Evolutionary conservation across 1,140 invertebrate species (phyloP), one percentile per base, ranked within the genome.

Genomic region (Pogonus chalceus): DNA sequence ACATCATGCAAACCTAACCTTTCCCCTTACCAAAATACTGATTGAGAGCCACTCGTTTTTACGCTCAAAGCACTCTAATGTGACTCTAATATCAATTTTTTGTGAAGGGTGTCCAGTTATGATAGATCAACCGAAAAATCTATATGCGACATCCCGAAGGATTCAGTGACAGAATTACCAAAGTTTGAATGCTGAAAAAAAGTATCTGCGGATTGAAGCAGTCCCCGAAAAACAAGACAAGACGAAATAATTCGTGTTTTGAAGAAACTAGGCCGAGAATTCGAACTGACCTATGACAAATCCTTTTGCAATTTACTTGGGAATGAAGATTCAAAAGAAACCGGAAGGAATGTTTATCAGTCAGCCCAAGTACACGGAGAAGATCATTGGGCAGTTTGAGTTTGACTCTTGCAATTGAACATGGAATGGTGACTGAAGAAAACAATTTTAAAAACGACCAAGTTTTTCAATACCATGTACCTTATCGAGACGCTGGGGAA

Each of bases 401-500:
- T 58, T 63, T 55, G 55, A 60, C 16, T 14, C 35, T 1, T 9
- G 21, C 2, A 61, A 58, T 58, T 16, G 59, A 59, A 46, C 22
- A 23, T 35, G 56, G 52, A 51, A 58, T 61, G 53, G 10, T 54
- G 7, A 60, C 49, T 48, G 55, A 20, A 49, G 49, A 50, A 23
- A 31, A 51, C 49, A 54, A 55, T 51, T 43, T 16, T 22, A 35
- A 43, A 51, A 56, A 58, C 51, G 49, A 57, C 18, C 14, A 53
- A 24, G 31, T 47, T n/a, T 35, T 52, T 18, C 18, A 20, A 18
- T 1, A 50, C 22, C n/a, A 49, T 49, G 43, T 55, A 20, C 60
- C 55, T 18, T 68, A 67, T 55, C 53, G 64, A 49, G 60, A 71
- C 67, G 26, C 70, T 69, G 57, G 65, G 51, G 62, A 58, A 46